phyloP scores from a whole-genome alignment of 2,113 vertebrate genomes.

The Shinisaurus crocodilurus region DNA sequence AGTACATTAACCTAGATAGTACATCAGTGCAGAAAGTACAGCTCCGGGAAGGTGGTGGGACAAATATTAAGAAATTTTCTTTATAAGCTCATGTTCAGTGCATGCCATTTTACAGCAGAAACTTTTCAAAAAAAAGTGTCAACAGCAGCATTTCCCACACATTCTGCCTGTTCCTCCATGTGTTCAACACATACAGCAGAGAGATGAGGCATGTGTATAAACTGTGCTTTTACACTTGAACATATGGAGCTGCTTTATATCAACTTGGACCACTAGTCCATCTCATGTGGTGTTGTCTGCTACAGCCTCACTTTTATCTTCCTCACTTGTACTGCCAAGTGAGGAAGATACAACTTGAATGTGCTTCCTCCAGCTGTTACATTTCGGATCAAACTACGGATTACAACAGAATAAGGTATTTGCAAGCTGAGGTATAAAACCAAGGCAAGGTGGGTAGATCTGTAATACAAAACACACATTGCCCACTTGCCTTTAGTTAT shows the following conservation, averaged over 20 bases:
- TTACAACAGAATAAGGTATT: background rate
- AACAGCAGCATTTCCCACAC: background rate
- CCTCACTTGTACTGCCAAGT: background rate
- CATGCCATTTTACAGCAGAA: background rate
- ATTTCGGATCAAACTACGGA: background rate
- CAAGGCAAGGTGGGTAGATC: too few species aligned
- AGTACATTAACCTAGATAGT: constrained; percentile 68
- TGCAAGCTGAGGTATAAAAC: background rate
- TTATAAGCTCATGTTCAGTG: constrained; percentile 36
- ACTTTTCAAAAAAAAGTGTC: background rate
- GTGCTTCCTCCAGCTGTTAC: background rate
- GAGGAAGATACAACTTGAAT: background rate
- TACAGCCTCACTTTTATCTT: too few species aligned
- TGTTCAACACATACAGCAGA: background rate
- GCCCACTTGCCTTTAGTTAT: background rate
- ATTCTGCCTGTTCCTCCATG: background rate
- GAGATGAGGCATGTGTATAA: background rate
- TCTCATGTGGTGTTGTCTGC: too few species aligned
- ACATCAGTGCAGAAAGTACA: constrained; percentile 61
- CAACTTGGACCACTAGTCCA: too few species aligned
- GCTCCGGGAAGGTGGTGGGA: background rate
- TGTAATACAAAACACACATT: background rate
- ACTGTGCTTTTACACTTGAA: background rate
- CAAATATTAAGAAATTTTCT: constrained; percentile 14
- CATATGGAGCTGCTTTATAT: too few species aligned